Evolutionary conservation across 2,888 invertebrate species (phyloP).

Genomic region (Dendrolimus pini): DNA sequence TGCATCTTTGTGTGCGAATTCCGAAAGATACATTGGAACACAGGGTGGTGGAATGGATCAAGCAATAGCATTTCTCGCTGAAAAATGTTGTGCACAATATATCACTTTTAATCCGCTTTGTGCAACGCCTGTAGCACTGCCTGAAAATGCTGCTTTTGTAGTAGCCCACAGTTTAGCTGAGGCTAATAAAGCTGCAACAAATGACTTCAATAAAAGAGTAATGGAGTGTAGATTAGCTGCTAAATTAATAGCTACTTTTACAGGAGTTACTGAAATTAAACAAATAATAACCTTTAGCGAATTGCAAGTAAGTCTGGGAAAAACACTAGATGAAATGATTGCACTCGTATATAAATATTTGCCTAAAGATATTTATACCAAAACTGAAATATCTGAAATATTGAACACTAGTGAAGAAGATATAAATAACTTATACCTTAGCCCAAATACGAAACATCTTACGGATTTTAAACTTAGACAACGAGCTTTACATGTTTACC

Average conservation of each 20-base stretch:
- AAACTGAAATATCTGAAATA: constrained; percentile 79
- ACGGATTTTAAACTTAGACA: constrained; percentile 87
- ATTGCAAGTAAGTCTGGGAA: constrained; percentile 81
- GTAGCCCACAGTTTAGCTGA: constrained; percentile 93
- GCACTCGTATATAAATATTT: constrained; percentile 79
- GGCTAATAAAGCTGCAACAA: constrained; percentile 95
- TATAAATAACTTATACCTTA: constrained; percentile 68
- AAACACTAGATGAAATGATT: constrained; percentile 82
- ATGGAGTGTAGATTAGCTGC: constrained; percentile 96
- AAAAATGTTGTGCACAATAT: constrained; percentile 89
- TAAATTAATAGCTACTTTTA: constrained; percentile 76
- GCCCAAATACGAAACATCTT: constrained; percentile 78
- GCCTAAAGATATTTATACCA: constrained; percentile 80
- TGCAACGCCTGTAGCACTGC: constrained; percentile 86
- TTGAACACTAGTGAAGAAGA: constrained; percentile 77
- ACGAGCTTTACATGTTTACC: constrained; percentile 92
- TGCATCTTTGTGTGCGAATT: constrained; percentile 91
- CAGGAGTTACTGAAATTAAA: constrained; percentile 76
- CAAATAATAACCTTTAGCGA: constrained; percentile 82
- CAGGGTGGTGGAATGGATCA: constrained; percentile 99
- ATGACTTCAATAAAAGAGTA: constrained; percentile 94
- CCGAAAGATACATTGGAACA: constrained; percentile 97
- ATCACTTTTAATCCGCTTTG: constrained; percentile 95
- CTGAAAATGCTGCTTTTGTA: constrained; percentile 90
- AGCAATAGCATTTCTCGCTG: constrained; percentile 95